Conservation (phyloP, 2,113 vertebrate genomes). For the Cynoglossus semilaevis region DNA sequence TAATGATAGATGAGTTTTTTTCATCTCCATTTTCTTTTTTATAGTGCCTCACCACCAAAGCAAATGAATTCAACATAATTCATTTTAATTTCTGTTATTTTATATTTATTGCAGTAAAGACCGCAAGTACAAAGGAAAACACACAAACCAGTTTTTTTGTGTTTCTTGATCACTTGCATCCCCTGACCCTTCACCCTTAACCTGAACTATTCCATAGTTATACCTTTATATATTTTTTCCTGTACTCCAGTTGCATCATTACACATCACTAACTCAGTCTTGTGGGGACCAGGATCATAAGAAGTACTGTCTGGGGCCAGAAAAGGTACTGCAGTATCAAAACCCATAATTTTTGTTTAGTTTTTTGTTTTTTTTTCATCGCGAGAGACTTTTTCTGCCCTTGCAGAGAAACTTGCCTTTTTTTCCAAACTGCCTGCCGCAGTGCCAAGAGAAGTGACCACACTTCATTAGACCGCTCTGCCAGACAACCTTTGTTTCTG, state of each 20-base stretch:
- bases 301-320: slow-evolving; percentile 53
- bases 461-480: slow-evolving; percentile 44
- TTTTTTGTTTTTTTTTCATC: slow-evolving; percentile 16
- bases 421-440: slow-evolving; percentile 17
- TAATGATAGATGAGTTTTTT: neutral
- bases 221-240: slow-evolving; percentile 29
- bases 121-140: slow-evolving; percentile 14
- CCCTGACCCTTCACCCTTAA: too few relatives aligned
- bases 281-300: slow-evolving; percentile 14
- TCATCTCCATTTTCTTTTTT: neutral
- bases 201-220: too few relatives aligned
- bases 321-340: slow-evolving; percentile 49
- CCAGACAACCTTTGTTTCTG: slow-evolving; percentile 33
- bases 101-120: slow-evolving; percentile 13
- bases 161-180: too few relatives aligned
- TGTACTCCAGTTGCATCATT: slow-evolving; percentile 35
- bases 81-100: slow-evolving; percentile 19
- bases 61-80: neutral
- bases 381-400: slow-evolving; percentile 44
- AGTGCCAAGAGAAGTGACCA: slow-evolving; percentile 44
- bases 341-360: too few relatives aligned
- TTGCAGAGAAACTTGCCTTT: slow-evolving; percentile 23
- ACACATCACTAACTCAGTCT: slow-evolving; percentile 11
- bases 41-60: slow-evolving; percentile 2
- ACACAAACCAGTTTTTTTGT: slow-evolving; percentile 22